Percentiles rank a stretch among this genome's conserved stretches.
phyloP scores from a whole-genome alignment of 2,888 invertebrate species.

The Drosophila ustulata region DNA sequence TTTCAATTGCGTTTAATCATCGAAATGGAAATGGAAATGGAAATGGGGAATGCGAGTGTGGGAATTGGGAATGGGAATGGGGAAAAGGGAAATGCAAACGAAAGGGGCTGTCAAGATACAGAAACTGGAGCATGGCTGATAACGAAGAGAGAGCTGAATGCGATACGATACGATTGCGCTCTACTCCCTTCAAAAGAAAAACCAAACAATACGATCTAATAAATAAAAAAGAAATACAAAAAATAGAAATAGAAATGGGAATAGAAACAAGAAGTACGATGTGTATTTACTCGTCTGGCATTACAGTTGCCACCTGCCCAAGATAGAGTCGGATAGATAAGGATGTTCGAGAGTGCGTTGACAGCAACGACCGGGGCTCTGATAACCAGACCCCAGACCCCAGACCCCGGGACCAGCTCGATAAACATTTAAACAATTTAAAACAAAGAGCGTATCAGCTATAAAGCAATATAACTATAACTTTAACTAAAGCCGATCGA shows the following conservation, averaged over 20 bases:
- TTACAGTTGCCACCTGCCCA: conserved; percentile 2
- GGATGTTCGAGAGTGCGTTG: conserved; percentile 49
- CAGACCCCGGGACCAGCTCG: background rate
- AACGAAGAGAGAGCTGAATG: conserved; percentile 27
- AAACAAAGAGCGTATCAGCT: background rate
- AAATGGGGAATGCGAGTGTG: conserved; percentile 34
- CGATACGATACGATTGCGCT: conserved; percentile 1
- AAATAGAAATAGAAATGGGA: conserved; percentile 20
- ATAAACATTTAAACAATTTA: conserved; percentile 28
- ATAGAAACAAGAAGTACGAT: background rate
- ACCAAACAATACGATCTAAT: conserved; percentile 41
- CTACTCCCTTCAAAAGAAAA: background rate
- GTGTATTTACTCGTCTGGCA: background rate
- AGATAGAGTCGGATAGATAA: conserved; percentile 43
- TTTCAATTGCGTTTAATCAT: conserved; percentile 45
- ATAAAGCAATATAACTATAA: conserved; percentile 2
- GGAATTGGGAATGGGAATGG: background rate
- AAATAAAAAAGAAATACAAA: conserved; percentile 37
- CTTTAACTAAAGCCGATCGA: conserved; percentile 11
- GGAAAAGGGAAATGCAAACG: conserved; percentile 13
- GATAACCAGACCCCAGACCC: conserved; percentile 10
- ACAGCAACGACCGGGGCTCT: conserved; percentile 39
- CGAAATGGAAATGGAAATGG: conserved; percentile 49
- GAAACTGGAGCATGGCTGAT: conserved; percentile 58
- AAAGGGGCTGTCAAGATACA: conserved; percentile 17